Conservation (phyloP, 2,113 vertebrate genomes). For the Solea solea region DNA sequence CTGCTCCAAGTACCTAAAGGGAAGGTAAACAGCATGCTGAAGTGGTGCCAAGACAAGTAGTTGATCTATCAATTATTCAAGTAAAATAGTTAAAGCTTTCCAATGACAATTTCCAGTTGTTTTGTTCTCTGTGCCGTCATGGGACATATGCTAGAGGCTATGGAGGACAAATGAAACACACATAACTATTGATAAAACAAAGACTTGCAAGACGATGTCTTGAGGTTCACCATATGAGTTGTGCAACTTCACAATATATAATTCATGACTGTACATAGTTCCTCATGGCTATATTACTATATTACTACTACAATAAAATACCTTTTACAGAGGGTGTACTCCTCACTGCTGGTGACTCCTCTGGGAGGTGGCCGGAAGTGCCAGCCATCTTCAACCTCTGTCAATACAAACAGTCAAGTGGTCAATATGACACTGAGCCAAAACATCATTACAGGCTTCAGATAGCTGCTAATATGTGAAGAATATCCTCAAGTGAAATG, state of each 20-base stretch:
- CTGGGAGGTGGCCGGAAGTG: conserved; percentile 95
- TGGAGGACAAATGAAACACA: neutral
- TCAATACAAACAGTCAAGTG: conserved; percentile 27
- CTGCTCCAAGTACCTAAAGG: conserved; percentile 92
- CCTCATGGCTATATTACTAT: no score
- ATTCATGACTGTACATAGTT: no score
- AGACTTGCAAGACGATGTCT: neutral
- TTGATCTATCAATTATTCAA: neutral
- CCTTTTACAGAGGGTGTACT: conserved; percentile 98
- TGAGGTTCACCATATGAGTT: neutral
- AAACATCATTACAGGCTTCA: conserved; percentile 1
- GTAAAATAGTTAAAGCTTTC: neutral
- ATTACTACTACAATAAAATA: conserved; percentile 56
- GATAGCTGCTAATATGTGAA: conserved; percentile 1
- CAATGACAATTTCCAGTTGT: neutral
- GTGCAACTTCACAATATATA: neutral
- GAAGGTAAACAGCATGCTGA: conserved; percentile 14
- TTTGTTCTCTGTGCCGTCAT: neutral
- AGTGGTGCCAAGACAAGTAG: neutral
- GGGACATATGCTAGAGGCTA: no score
- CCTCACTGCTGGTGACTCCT: conserved; percentile 98
- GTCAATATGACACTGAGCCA: conserved; percentile 20
- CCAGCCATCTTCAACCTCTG: conserved; percentile 91
- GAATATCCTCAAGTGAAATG: neutral
- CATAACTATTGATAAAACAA: no score